These are phyloP conservation scores for Blastomussa wellsi DNA, from an alignment of 92 coral and sea anemone species.

Conservation along the genomic window DNA sequence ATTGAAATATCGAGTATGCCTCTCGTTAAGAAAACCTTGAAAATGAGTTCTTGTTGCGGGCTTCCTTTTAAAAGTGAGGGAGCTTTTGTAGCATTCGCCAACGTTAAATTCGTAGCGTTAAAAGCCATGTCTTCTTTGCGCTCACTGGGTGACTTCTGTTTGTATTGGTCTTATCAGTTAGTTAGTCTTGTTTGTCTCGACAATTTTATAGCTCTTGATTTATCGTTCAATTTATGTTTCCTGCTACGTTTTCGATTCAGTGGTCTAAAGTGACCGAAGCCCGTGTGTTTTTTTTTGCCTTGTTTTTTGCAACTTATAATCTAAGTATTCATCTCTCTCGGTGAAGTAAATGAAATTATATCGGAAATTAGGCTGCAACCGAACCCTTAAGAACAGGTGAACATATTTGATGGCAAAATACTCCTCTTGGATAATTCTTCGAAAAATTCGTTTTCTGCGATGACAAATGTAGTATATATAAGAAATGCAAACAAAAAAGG, in stretches of 20 bases:
- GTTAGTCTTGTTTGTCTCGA: background rate
- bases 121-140: background rate
- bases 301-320: background rate
- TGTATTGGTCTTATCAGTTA: background rate
- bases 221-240: background rate
- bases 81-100: background rate
- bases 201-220: background rate
- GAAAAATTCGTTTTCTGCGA: background rate
- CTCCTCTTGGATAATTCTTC: background rate
- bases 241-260: background rate
- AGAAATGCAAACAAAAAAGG: background rate
- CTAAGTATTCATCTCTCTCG: slow-evolving; percentile 9
- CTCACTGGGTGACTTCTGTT: background rate
- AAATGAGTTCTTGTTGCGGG: slow-evolving; percentile 15
- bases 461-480: background rate
- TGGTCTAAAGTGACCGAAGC: background rate
- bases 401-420: background rate
- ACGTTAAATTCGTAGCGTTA: slow-evolving; percentile 7
- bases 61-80: background rate
- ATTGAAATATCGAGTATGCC: slow-evolving; percentile 58
- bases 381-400: slow-evolving; percentile 15
- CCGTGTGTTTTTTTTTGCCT: background rate
- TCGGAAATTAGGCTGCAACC: slow-evolving; percentile 19
- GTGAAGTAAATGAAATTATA: background rate
- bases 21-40: slow-evolving; percentile 50